A percentile compares a stretch with the other conserved stretches of the same genome.
phyloP scores from a whole-genome alignment of 2,113 vertebrate species.

The Leptosomus discolor region DNA sequence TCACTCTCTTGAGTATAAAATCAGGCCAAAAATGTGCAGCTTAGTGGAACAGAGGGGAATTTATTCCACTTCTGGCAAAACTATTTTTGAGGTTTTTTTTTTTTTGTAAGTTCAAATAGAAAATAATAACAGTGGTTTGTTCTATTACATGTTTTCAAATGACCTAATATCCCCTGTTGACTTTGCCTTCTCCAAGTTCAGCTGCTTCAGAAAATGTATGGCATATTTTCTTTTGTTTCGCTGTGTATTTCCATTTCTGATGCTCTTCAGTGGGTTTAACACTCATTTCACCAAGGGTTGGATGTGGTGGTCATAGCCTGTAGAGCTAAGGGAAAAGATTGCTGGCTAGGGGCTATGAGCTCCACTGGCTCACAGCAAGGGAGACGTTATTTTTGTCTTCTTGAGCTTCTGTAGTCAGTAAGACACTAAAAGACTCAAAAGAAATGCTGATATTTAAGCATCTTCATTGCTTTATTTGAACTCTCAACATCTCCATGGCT shows the following conservation, averaged over 20 bases:
- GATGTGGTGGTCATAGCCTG: slow-evolving; percentile 30
- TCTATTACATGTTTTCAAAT: not conserved
- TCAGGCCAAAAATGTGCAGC: not conserved
- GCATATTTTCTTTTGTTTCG: not conserved
- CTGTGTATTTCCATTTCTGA: not conserved
- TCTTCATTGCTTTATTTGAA: slow-evolving; percentile 35
- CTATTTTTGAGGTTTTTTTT: not conserved
- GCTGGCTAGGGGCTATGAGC: slow-evolving; percentile 22
- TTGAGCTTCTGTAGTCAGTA: slow-evolving; percentile 51
- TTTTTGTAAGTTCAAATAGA: not conserved
- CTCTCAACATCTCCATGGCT: not conserved
- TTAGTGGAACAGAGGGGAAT: not conserved
- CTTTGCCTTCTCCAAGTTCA: not conserved
- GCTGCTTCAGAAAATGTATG: not conserved
- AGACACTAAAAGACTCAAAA: slow-evolving; percentile 50
- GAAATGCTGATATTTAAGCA: slow-evolving; percentile 29
- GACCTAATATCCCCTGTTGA: not conserved
- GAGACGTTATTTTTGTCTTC: slow-evolving; percentile 48
- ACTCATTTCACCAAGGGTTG: slow-evolving; percentile 20
- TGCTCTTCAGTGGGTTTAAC: not conserved
- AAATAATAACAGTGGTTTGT: not conserved
- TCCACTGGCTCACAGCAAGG: slow-evolving; percentile 54
- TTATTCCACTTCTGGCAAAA: not conserved
- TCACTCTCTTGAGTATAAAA: not conserved
- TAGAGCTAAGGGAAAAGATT: slow-evolving; percentile 52